phyloP scores from a whole-genome alignment of 2,113 vertebrate genomes.

The Crotalus viridis region DNA sequence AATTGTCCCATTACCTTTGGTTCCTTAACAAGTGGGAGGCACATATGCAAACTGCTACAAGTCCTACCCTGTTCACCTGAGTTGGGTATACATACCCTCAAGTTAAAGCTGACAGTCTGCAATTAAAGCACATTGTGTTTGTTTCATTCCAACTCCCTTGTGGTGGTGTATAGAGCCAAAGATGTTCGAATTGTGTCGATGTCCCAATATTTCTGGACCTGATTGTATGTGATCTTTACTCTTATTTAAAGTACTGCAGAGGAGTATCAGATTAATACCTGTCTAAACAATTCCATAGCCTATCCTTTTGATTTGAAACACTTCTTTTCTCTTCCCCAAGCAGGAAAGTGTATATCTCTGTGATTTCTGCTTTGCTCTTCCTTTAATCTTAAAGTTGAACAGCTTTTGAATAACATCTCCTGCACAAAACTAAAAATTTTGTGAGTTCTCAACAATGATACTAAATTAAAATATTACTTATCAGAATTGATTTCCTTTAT shows the following conservation, averaged over 20 bases:
- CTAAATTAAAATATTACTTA: background rate
- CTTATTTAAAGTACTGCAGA: background rate
- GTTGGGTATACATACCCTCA: too few species aligned
- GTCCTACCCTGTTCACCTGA: too few species aligned
- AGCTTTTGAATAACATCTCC: background rate
- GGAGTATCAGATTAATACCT: background rate
- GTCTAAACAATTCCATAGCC: background rate
- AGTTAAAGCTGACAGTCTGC: too few species aligned
- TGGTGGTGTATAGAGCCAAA: too few species aligned
- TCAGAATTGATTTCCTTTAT: background rate
- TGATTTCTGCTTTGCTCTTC: conserved; percentile 2
- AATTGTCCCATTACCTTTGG: too few species aligned
- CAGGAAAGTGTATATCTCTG: background rate
- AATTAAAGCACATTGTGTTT: too few species aligned
- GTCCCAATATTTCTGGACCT: too few species aligned
- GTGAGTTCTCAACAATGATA: background rate
- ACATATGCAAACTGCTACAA: too few species aligned
- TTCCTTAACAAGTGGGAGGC: too few species aligned
- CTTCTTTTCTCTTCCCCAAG: background rate
- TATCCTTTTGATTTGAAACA: background rate
- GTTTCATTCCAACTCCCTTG: too few species aligned
- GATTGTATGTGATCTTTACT: background rate
- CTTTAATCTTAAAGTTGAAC: background rate
- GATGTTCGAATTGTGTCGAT: too few species aligned
- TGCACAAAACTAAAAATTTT: background rate